Evolutionary conservation across 64 coral and sea anemone genomes (phyloP).

Genomic region (Actinia equina): DNA sequence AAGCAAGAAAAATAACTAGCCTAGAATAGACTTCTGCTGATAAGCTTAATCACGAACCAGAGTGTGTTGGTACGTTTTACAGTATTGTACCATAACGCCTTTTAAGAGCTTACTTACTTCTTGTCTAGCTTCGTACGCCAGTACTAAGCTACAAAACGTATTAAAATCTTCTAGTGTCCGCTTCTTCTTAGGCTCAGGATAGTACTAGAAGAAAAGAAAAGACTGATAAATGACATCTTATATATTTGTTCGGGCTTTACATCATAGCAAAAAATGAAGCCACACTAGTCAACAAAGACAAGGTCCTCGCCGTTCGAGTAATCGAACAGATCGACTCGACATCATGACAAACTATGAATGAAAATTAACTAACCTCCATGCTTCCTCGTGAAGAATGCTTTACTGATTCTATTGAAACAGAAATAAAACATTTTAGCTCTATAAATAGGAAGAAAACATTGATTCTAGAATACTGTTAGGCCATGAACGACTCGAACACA

Average conservation of each 20-base stretch:
- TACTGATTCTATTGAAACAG: slow-evolving; percentile 44
- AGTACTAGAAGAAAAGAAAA: slow-evolving; percentile 51
- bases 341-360: slow-evolving; percentile 7
- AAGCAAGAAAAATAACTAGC: background rate
- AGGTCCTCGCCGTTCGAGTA: background rate
- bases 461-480: background rate
- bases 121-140: slow-evolving; percentile 98
- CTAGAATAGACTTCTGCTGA: background rate
- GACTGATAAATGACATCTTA: background rate
- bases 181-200: slow-evolving; percentile 79
- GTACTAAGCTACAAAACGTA: slow-evolving; percentile 97
- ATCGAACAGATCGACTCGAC: slow-evolving; percentile 17
- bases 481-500: slow-evolving; percentile 12
- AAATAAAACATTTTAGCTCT: background rate
- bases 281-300: slow-evolving; percentile 7
- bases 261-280: background rate
- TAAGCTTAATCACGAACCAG: background rate
- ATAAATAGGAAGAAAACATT: background rate
- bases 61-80: background rate
- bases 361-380: slow-evolving; percentile 36
- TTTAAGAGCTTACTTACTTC: slow-evolving; percentile 53
- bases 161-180: slow-evolving; percentile 96
- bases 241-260: background rate
- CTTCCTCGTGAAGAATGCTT: slow-evolving; percentile 43
- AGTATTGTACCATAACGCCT: background rate